Percentiles rank a stretch among this genome's conserved stretches.
These are phyloP conservation scores for Sinella curviseta DNA, from an alignment of 1,140 invertebrate genomes.

Conservation along the genomic window DNA sequence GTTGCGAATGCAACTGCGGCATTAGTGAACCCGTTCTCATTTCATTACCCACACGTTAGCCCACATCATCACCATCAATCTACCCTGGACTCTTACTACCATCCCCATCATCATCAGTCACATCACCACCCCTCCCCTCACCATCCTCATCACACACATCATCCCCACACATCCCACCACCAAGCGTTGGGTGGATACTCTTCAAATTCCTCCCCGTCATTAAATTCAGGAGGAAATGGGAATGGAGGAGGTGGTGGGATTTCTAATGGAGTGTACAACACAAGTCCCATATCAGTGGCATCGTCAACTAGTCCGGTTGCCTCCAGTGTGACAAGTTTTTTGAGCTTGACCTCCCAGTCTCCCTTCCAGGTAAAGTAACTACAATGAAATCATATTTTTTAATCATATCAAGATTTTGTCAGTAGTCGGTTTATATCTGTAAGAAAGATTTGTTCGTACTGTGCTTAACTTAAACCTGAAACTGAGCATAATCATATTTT, in stretches of 20 bases:
- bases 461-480: too few relatives aligned
- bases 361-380: constrained; percentile 19
- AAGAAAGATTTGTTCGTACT: too few relatives aligned
- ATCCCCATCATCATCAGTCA: constrained; percentile 11
- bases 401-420: too few relatives aligned
- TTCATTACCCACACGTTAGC: constrained; percentile 10
- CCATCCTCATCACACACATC: neutral
- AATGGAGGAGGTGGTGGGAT: neutral
- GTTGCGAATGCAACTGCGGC: neutral
- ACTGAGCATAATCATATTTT: neutral
- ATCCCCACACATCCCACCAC: neutral
- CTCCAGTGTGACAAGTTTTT: constrained; percentile 10
- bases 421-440: too few relatives aligned
- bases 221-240: neutral
- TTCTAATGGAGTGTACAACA: constrained; percentile 1
- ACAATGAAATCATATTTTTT: too few relatives aligned
- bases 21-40: constrained; percentile 19
- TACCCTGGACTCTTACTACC: neutral
- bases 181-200: neutral
- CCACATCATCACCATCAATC: constrained; percentile 8
- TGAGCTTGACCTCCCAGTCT: constrained; percentile 18
- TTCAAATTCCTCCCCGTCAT: neutral
- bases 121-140: neutral
- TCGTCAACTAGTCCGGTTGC: neutral
- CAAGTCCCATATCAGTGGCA: constrained; percentile 4